Evolutionary conservation across 2,888 invertebrate species (phyloP), one percentile per base, ranked within the genome.

Genomic region (Spatulosminthurus flaviceps): DNA sequence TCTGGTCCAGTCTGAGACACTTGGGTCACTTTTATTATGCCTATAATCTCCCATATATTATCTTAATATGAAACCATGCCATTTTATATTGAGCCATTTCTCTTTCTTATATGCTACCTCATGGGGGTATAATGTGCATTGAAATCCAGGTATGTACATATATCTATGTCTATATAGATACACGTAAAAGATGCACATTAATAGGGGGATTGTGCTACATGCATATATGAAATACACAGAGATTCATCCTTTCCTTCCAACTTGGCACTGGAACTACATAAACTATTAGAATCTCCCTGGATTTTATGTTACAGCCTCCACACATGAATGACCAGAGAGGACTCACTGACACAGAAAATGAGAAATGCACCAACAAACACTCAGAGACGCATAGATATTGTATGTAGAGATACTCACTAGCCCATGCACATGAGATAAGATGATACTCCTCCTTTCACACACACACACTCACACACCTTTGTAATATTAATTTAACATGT

Each of bases 11-110:
- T 34, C 64, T n/a, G 22, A 61, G 71, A 77, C 60, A 70, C 51
- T 71, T 69, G 70, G 51, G 77, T 77, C 70, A 71, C 34, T 77
- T 75, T 77, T 77, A 77, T 77, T 70, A 70, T 29, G 5, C 26
- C 41, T 24, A 60, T 60, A 51, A 77, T 70, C 51, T 60, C 28
- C 70, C 77, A 70, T 77, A 77, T 70, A 77, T 77, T 77, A 77
- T 70, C 69, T 70, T 70, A 77, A 77, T 70, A 77, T 70, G 42
- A 42, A 24, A 72, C 74, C 43, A 43, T 42, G 34, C 70, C 70
- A 70, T 42, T 24, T 42, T 43, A 72, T 28, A 51, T 43, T 28
- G 26, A 72, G 28, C 43, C 51, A 51, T 43, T 51, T 26, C 51
- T 72, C 72, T 72, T 72, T n/a, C n/a, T 7, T 26, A 51, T 51